phyloP scores from a whole-genome alignment of 1,140 invertebrate species.

The Sycophila sp. region DNA sequence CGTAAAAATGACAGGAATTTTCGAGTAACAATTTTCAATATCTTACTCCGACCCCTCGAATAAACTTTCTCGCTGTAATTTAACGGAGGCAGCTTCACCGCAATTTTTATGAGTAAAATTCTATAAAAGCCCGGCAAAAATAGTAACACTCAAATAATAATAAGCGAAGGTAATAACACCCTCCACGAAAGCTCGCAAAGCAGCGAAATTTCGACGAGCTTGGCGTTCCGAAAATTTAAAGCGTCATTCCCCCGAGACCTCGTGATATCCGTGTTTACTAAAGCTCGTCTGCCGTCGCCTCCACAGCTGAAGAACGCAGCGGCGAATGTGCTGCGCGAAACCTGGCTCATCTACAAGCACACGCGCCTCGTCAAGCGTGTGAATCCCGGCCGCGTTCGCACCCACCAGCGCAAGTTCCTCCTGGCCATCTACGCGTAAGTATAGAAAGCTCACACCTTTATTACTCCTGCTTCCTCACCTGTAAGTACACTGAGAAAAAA shows the following conservation, averaged over 20 bases:
- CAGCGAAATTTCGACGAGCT: background rate
- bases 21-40: too few relatives aligned
- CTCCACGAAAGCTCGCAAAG: background rate
- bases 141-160: too few relatives aligned
- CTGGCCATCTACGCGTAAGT: constrained; percentile 99
- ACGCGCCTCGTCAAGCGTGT: constrained; percentile 98
- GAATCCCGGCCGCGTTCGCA: constrained; percentile 92
- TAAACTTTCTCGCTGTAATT: too few relatives aligned
- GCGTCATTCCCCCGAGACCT: background rate
- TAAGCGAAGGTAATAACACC: too few relatives aligned
- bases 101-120: too few relatives aligned
- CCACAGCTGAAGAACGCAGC: constrained; percentile 97
- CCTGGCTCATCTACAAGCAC: constrained; percentile 99
- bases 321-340: constrained; percentile 98
- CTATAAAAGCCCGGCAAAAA: too few relatives aligned
- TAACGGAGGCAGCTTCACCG: too few relatives aligned
- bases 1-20: too few relatives aligned
- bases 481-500: too few relatives aligned
- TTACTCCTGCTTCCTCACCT: background rate
- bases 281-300: background rate
- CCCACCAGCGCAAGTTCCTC: constrained; percentile 99
- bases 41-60: too few relatives aligned
- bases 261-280: too few relatives aligned
- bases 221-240: background rate
- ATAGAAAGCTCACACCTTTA: background rate